Conservation (phyloP, 1,140 invertebrate species). For the Apis laboriosa region DNA sequence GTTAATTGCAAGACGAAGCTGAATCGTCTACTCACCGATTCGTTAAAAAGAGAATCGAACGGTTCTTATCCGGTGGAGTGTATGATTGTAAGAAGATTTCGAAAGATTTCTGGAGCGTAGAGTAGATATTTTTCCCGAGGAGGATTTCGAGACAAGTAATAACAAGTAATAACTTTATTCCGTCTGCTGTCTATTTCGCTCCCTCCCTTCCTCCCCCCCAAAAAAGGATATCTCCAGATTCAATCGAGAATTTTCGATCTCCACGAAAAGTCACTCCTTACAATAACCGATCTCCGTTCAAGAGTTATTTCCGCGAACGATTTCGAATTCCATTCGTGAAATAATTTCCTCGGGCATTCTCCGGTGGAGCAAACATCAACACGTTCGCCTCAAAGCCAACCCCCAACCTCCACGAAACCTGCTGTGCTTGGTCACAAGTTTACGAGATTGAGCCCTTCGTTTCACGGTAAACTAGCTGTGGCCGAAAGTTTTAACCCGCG, state of each 20-base stretch:
- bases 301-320: not conserved
- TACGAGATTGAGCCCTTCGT: constrained; percentile 2
- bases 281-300: not conserved
- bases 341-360: not conserved
- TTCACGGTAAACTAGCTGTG: constrained; percentile 6
- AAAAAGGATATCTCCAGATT: not conserved
- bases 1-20: no score
- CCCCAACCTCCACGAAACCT: not conserved
- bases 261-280: not conserved
- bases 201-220: no score
- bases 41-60: not conserved
- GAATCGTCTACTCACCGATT: not conserved
- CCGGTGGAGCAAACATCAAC: not conserved
- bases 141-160: not conserved
- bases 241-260: not conserved
- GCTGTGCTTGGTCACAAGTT: not conserved
- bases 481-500: not conserved
- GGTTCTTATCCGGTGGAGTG: no score
- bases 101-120: no score
- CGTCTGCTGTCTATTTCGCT: not conserved
- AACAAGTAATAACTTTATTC: not conserved
- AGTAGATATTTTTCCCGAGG: not conserved
- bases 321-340: not conserved
- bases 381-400: no score
- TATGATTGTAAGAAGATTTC: not conserved